Conservation (phyloP, 2,888 invertebrate species). For the Patella pellucida region DNA sequence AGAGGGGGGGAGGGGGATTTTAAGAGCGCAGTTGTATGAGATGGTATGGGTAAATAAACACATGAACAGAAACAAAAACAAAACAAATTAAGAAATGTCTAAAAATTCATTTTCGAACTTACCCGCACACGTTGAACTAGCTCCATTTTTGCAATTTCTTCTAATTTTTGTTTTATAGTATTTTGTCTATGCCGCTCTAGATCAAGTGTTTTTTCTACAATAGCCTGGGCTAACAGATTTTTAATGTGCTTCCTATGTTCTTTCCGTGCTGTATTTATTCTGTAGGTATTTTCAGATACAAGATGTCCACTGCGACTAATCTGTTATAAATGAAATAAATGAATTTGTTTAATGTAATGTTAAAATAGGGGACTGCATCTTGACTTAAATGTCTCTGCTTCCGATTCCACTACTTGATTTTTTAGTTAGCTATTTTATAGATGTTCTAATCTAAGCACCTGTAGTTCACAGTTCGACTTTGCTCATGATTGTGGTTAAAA, state of each 20-base stretch:
- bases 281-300: slow-evolving; percentile 66
- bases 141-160: slow-evolving; percentile 71
- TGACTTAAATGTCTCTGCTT: too few species aligned
- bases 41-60: too few species aligned
- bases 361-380: too few species aligned
- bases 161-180: slow-evolving; percentile 66
- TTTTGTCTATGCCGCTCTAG: slow-evolving; percentile 65
- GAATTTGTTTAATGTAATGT: neutral
- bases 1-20: too few species aligned
- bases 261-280: slow-evolving; percentile 65
- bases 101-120: slow-evolving; percentile 29
- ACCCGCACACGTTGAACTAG: slow-evolving; percentile 68
- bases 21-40: too few species aligned
- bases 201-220: slow-evolving; percentile 70
- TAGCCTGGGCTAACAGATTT: slow-evolving; percentile 70
- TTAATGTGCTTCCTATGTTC: slow-evolving; percentile 70
- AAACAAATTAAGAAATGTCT: too few species aligned
- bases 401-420: too few species aligned
- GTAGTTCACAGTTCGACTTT: too few species aligned
- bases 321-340: slow-evolving; percentile 43
- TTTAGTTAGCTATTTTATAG: too few species aligned
- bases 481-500: too few species aligned
- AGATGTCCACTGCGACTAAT: slow-evolving; percentile 64
- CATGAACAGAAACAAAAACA: too few species aligned
- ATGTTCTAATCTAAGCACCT: too few species aligned